Conservation (phyloP, 2,888 invertebrate genomes). For the Mongoloraphidia duomilia region DNA sequence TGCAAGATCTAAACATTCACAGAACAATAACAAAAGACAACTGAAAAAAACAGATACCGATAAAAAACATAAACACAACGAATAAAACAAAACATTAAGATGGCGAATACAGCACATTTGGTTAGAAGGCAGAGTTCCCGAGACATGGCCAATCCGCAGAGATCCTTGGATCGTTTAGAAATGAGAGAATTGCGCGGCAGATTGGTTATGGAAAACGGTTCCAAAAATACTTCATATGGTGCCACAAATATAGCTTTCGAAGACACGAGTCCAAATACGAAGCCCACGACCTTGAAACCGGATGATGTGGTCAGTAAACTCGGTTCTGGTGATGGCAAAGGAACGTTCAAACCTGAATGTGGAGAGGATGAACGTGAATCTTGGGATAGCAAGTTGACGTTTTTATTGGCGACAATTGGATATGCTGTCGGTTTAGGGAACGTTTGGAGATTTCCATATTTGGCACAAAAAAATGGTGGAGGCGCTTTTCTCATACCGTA, state of each 20-base stretch:
- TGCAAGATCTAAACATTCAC: not conserved
- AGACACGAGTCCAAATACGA: constrained; percentile 40
- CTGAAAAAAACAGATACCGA: not conserved
- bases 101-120: constrained; percentile 85
- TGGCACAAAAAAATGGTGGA: constrained; percentile 89
- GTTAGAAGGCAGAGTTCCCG: constrained; percentile 79
- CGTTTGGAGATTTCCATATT: constrained; percentile 90
- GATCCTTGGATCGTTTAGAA: constrained; percentile 71
- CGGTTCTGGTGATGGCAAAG: constrained; percentile 39
- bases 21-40: not conserved
- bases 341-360: constrained; percentile 47
- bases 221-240: constrained; percentile 54
- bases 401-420: constrained; percentile 83
- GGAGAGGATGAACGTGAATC: constrained; percentile 68
- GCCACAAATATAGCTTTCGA: constrained; percentile 76
- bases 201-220: constrained; percentile 58
- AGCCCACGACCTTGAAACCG: constrained; percentile 19
- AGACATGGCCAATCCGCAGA: constrained; percentile 61
- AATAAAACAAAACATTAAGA: constrained; percentile 27
- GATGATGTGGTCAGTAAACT: constrained; percentile 1
- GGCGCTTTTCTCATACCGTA: constrained; percentile 96
- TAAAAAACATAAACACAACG: not conserved
- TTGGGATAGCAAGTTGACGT: constrained; percentile 88
- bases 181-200: constrained; percentile 74
- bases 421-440: constrained; percentile 91